phyloP scores from a whole-genome alignment of 1,140 invertebrate species.

The Drosophila erecta region DNA sequence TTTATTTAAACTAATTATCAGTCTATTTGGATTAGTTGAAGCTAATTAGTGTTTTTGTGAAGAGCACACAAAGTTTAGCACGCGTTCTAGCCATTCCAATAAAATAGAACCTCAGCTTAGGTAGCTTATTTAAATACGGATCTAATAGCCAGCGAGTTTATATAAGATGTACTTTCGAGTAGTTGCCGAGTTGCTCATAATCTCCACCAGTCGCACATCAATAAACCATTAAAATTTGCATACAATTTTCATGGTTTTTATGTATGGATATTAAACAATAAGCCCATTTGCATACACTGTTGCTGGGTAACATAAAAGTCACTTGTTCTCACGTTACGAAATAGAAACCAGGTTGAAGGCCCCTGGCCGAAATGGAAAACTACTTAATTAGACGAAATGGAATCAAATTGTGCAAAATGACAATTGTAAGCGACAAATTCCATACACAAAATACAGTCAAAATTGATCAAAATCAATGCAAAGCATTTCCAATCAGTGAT shows the following conservation, averaged over 20 bases:
- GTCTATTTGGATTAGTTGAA: constrained; percentile 3
- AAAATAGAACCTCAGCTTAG: constrained; percentile 15
- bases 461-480: constrained; percentile 74
- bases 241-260: constrained; percentile 52
- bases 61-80: constrained; percentile 21
- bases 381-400: constrained; percentile 73
- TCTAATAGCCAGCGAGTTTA: constrained; percentile 47
- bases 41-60: constrained; percentile 8
- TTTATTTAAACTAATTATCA: constrained; percentile 12
- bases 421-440: constrained; percentile 66
- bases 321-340: constrained; percentile 65
- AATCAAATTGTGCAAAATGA: constrained; percentile 55
- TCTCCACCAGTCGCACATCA: constrained; percentile 44
- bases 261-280: constrained; percentile 64
- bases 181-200: constrained; percentile 5
- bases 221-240: constrained; percentile 60
- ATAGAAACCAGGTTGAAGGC: constrained; percentile 56
- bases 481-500: constrained; percentile 79
- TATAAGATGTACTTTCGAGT: constrained; percentile 47
- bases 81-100: constrained; percentile 25
- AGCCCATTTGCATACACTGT: constrained; percentile 65
- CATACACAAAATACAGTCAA: constrained; percentile 63
- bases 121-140: constrained; percentile 56
- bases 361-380: constrained; percentile 61
- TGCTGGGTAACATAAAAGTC: constrained; percentile 18